These are phyloP conservation scores for Gallinago solitaria DNA, from an alignment of 2,797 vertebrate genomes.

Conservation along the genomic window DNA sequence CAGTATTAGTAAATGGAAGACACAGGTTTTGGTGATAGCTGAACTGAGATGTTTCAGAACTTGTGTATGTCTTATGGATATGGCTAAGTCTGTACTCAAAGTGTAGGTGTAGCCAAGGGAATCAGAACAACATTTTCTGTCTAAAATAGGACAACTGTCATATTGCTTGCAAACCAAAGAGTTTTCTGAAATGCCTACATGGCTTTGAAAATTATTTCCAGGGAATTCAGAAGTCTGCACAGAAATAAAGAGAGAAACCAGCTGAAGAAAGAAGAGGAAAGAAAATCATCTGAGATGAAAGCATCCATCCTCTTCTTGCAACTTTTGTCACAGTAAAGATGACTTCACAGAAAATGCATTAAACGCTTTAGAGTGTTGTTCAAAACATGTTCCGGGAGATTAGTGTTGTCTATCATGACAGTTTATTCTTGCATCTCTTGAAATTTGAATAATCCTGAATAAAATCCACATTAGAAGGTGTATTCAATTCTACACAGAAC, in stretches of 20 bases:
- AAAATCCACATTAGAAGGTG: not conserved
- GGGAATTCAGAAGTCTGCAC: not conserved
- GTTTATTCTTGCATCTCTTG: not conserved
- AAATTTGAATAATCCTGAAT: not conserved
- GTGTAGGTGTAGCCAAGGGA: not conserved
- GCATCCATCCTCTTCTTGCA: not conserved
- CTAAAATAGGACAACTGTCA: not conserved
- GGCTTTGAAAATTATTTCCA: slow-evolving; percentile 15
- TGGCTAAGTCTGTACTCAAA: not conserved
- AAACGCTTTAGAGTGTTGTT: not conserved
- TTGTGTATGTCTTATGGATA: not conserved
- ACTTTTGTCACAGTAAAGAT: not conserved
- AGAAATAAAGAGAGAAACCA: not conserved
- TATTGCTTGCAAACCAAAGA: not conserved
- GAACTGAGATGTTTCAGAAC: not conserved
- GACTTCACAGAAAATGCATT: not conserved
- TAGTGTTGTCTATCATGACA: not conserved
- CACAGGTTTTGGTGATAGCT: not conserved
- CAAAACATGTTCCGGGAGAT: not conserved
- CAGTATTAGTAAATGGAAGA: not conserved
- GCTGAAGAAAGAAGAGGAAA: not conserved
- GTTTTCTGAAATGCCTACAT: not conserved
- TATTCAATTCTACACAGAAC: not conserved
- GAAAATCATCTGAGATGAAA: slow-evolving; percentile 16
- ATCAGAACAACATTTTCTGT: not conserved